Evolutionary conservation across 2,888 invertebrate species (phyloP), one percentile per base, ranked within the genome.

Genomic region (Leptura quadrifasciata): DNA sequence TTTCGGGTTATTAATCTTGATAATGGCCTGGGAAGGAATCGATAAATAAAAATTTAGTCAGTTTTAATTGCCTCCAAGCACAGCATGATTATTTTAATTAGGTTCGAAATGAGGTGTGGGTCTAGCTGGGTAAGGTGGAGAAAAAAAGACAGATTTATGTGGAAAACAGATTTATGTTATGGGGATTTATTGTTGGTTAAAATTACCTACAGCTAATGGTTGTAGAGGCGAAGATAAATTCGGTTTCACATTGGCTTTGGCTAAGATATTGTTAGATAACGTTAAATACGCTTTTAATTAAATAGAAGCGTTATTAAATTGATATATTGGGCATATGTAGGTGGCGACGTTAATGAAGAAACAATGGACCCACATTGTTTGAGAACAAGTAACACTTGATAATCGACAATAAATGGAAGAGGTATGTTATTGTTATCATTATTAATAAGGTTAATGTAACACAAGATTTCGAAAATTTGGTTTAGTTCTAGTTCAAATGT

Each of bases 1-100:
- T 35, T 20, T 39, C 17, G 35, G 39, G 52, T 47, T 58, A 69
- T 69, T 35, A 69, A 69, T 69, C 69, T 69, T 58, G 58, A 60
- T 69, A 60, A 39, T 58, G 58, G 35, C 57, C 21, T 17, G 15
- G 58, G 17, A 58, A 35, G 69, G 58, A 58, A 69, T 31, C 69
- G 39, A 69, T 69, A 69, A 69, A 69, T 69, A 69, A 69, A 69
- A 69, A 69, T 69, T 58, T 58, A 69, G 58, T 69, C 58, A 54
- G 21, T 58, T 58, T 58, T 69, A 69, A 58, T 58, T 69, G 58
- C 58, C 39, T 60, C 69, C n/a, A 17, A 39, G 58, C 69, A 39
- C 69, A 58, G 58, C 69, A 58, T 69, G 58, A 69, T 69, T 69
- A 69, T 69, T 69, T 69, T 69, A 69, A 69, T 69, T 69, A 69